Evolutionary conservation across 2,888 invertebrate species (phyloP), one percentile per base, ranked within the genome.

Genomic region (Cerceris ruficornis): DNA sequence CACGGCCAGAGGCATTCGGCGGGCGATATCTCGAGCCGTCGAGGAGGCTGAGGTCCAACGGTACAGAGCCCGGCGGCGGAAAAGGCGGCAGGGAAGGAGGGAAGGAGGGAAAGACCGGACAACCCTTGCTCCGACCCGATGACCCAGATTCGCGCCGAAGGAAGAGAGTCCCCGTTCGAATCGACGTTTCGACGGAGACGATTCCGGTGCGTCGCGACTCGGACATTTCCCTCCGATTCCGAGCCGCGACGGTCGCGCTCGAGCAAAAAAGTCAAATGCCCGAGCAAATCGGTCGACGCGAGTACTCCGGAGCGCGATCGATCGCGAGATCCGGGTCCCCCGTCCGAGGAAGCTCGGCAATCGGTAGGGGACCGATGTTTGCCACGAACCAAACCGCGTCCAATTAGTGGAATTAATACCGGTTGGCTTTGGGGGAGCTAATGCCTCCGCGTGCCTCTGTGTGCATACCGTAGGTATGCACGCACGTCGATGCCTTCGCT

Each of bases 361-460:
- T 81, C 82, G 76, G 85, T 72, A 82, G 85, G 85, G 88, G 88
- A 86, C 84, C 86, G 86, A 88, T 90, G 87, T 90, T 90, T 90
- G 90, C 88, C 86, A 83, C 88, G 87, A 88, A 88, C 86, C 86
- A 89, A 91, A 89, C 90, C 90, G 88, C 90, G 88, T 88, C 91
- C 90, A 91, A 91, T 91, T 91, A 91, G 91, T 91, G 90, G 90
- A 91, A 91, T 91, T 91, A 91, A 91, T 91, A 89, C 87, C 86
- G 88, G 88, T 86, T 84, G 87, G 86, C 89, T 89, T 89, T 89
- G 88, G 87, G 89, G 88, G 88, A 89, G 87, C 88, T 91, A 90
- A 91, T 90, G 87, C 90, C 88, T 86, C 85, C 86, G 84, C 86
- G 83, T 85, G 82, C 82, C 88, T 86, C 85, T 86, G 84, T 86